These are phyloP conservation scores for Collichthys lucidus DNA, from an alignment of 2,113 vertebrate species.

Conservation along the genomic window DNA sequence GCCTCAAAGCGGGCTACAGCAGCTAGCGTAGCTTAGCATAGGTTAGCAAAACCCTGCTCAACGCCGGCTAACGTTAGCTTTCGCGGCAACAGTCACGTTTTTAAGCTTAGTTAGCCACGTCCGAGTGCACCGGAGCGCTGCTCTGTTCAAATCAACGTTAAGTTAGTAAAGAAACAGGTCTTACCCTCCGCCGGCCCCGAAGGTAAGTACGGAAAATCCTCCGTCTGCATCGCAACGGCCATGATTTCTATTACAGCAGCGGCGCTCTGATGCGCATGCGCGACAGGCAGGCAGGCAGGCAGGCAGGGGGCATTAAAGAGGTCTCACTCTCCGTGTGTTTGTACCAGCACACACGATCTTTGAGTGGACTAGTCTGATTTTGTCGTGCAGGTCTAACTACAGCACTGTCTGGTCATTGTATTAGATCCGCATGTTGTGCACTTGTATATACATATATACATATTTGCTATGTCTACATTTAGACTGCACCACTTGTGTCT, in stretches of 20 bases:
- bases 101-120: rapidly evolving
- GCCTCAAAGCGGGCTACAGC: slow-evolving; percentile 25
- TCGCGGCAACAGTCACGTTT: neutral
- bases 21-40: slow-evolving; percentile 60
- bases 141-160: neutral
- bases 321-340: too few species aligned
- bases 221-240: slow-evolving; percentile 81
- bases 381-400: too few species aligned
- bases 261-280: slow-evolving; percentile 55
- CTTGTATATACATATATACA: too few species aligned
- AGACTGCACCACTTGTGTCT: too few species aligned
- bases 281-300: neutral
- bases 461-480: too few species aligned
- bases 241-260: slow-evolving; percentile 68
- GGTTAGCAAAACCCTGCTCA: neutral
- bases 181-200: slow-evolving; percentile 82
- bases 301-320: too few species aligned
- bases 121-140: rapidly evolving
- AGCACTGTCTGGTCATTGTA: too few species aligned
- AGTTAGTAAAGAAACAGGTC: neutral
- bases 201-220: slow-evolving; percentile 81
- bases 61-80: slow-evolving; percentile 49
- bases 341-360: too few species aligned
- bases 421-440: too few species aligned
- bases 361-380: too few species aligned